These are phyloP conservation scores for Xenus cinereus DNA, from an alignment of 2,113 vertebrate genomes.

Conservation along the genomic window DNA sequence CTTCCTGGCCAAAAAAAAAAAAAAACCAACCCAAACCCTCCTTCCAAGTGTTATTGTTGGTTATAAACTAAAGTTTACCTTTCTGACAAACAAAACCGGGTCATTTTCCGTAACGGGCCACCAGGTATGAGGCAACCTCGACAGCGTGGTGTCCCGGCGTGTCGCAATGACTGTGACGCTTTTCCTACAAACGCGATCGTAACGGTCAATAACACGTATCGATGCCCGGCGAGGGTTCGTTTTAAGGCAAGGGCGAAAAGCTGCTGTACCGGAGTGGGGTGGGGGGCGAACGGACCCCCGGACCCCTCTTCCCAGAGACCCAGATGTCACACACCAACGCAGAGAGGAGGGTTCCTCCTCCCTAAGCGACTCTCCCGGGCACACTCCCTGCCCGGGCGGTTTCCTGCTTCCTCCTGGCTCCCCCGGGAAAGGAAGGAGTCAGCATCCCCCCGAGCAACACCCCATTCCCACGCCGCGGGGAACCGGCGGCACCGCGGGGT, in stretches of 20 bases:
- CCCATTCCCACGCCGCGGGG: neutral
- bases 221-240: rapidly evolving
- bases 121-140: neutral
- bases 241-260: too few species aligned
- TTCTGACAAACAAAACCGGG: neutral
- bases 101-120: neutral
- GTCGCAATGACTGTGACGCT: rapidly evolving
- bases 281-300: rapidly evolving
- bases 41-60: rapidly evolving
- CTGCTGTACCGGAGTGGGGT: rapidly evolving
- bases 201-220: rapidly evolving
- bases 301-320: neutral
- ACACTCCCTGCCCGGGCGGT: neutral
- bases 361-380: neutral
- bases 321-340: rapidly evolving
- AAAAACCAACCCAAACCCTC: neutral
- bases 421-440: neutral
- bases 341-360: neutral
- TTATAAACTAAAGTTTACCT: neutral
- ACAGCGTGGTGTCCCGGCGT: rapidly evolving
- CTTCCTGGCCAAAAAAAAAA: neutral
- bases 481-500: rapidly evolving
- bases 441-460: neutral
- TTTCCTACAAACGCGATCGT: neutral
- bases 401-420: neutral